A percentile compares a stretch with the other conserved stretches of the same genome.
Evolutionary conservation across 2,888 invertebrate species (phyloP).

Genomic region (Mantis religiosa): DNA sequence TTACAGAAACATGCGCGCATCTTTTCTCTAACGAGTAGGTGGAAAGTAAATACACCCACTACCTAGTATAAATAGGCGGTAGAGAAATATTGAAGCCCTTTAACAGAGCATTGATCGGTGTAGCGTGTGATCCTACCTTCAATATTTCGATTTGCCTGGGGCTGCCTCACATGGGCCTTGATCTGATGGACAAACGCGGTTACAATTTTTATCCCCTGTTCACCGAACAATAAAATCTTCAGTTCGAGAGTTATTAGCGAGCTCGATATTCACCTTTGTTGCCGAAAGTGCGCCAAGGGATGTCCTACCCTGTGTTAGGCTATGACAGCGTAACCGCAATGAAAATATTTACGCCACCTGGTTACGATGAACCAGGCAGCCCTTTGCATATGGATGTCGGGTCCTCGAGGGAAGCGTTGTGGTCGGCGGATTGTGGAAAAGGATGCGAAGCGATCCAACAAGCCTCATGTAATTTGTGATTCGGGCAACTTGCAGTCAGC

Average conservation of each 20-base stretch:
- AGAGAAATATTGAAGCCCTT: background rate
- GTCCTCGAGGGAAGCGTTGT: background rate
- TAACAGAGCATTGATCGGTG: background rate
- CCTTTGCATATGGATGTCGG: background rate
- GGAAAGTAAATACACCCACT: too few species aligned
- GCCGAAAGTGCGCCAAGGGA: background rate
- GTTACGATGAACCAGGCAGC: background rate
- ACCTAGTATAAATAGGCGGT: too few species aligned
- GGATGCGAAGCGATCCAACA: background rate
- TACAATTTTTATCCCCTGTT: background rate
- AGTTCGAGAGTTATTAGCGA: background rate
- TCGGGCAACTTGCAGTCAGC: background rate
- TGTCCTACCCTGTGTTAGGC: too few species aligned
- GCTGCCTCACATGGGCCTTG: background rate
- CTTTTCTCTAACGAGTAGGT: too few species aligned
- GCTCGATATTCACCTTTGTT: background rate
- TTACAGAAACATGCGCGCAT: too few species aligned
- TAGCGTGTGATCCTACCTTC: background rate
- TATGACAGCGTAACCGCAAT: background rate
- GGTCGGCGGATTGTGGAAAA: background rate
- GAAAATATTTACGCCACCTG: background rate
- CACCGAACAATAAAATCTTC: background rate
- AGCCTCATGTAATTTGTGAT: background rate
- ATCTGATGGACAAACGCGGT: background rate
- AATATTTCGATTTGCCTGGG: background rate